Conservation (phyloP, 2,113 vertebrate species). For the Tetrax tetrax region DNA sequence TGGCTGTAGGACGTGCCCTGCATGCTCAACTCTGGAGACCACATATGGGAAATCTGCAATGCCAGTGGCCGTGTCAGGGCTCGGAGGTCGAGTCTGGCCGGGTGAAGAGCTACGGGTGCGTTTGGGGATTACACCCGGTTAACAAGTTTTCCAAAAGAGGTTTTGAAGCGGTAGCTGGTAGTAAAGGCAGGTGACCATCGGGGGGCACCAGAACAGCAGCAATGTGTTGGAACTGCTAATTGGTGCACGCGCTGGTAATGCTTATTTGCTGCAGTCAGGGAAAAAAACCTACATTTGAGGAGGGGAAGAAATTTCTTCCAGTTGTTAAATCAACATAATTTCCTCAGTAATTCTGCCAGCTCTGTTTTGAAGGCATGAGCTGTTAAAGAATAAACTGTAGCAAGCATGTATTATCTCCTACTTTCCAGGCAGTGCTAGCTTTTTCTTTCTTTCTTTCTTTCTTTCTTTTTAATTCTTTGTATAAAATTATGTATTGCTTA, state of each 20-base stretch:
- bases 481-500: not conserved
- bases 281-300: not conserved
- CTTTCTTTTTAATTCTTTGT: not conserved
- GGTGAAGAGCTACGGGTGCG: accelerated
- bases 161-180: not conserved
- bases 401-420: not conserved
- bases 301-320: not conserved
- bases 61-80: not conserved
- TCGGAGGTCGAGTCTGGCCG: not conserved
- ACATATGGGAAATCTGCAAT: not conserved
- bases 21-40: not conserved
- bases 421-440: not conserved
- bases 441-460: not conserved
- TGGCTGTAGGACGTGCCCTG: not conserved
- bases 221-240: not conserved
- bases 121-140: not conserved
- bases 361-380: not conserved
- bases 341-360: not conserved
- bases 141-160: accelerated
- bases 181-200: slow-evolving; percentile 39
- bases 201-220: slow-evolving; percentile 57
- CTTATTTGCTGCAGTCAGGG: not conserved
- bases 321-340: not conserved
- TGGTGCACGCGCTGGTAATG: not conserved
- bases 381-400: not conserved